Conservation (phyloP, 2,888 invertebrate species). For the Drosophila mimica region DNA sequence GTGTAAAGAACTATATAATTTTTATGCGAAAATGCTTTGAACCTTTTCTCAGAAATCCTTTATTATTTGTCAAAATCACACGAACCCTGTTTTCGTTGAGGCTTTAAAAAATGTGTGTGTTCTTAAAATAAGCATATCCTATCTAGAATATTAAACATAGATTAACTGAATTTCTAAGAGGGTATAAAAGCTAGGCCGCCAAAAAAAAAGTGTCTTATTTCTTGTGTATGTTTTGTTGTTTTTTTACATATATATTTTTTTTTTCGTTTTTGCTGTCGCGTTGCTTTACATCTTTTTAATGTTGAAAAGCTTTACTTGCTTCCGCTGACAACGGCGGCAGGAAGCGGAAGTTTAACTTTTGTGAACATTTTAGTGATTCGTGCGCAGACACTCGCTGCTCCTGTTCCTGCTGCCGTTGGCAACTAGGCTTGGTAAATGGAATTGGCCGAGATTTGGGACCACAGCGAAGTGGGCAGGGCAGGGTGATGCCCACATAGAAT, state of each 20-base stretch:
- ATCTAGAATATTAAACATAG: slow-evolving; percentile 7
- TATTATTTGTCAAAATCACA: not conserved
- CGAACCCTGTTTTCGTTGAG: not conserved
- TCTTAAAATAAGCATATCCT: not conserved
- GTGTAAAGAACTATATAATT: not conserved
- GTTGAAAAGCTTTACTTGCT: slow-evolving; percentile 81
- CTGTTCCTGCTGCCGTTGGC: slow-evolving; percentile 15
- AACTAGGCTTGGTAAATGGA: slow-evolving; percentile 28
- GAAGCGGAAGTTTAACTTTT: slow-evolving; percentile 82
- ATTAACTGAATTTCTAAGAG: slow-evolving; percentile 31
- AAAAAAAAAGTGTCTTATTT: not conserved
- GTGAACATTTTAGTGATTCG: slow-evolving; percentile 81
- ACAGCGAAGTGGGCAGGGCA: not conserved
- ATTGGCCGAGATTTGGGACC: slow-evolving; percentile 32
- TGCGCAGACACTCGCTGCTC: slow-evolving; percentile 68
- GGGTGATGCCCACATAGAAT: not conserved
- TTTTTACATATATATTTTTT: slow-evolving; percentile 8
- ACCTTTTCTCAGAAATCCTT: not conserved
- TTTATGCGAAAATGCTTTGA: not conserved
- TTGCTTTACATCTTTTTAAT: slow-evolving; percentile 79
- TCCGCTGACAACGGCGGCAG: slow-evolving; percentile 66
- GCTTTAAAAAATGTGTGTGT: not conserved
- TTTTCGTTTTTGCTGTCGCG: slow-evolving; percentile 55
- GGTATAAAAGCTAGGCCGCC: slow-evolving; percentile 30
- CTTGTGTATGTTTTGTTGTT: slow-evolving; percentile 7